phyloP scores from a whole-genome alignment of 2,888 invertebrate species.

The Nemotelus nigrinus region DNA sequence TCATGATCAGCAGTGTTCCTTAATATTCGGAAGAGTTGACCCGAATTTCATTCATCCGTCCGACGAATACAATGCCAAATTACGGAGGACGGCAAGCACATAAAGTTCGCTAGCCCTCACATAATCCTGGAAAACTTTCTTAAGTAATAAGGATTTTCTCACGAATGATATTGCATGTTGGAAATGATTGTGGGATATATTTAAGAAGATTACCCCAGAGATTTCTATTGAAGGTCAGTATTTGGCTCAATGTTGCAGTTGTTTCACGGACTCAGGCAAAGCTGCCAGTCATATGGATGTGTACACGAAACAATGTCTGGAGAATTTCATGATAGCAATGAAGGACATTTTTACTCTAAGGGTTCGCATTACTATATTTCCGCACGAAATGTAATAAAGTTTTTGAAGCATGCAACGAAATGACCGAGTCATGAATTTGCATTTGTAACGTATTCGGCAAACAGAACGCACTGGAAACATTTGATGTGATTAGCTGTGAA shows the following conservation, averaged over 20 bases:
- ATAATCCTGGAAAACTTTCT: neutral
- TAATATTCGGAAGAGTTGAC: neutral
- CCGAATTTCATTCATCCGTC: neutral
- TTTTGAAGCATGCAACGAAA: slow-evolving; percentile 13
- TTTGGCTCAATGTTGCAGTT: neutral
- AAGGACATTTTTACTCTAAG: slow-evolving; percentile 1
- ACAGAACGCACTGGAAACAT: too few species aligned
- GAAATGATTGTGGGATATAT: neutral
- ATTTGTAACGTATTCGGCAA: too few species aligned
- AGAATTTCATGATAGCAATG: neutral
- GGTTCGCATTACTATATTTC: neutral
- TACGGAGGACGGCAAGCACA: neutral
- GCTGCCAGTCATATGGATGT: neutral
- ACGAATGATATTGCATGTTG: neutral
- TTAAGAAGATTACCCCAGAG: neutral
- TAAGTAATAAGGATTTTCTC: neutral
- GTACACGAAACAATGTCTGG: neutral
- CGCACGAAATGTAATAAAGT: slow-evolving; percentile 17
- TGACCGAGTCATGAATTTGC: neutral
- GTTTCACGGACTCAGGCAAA: neutral
- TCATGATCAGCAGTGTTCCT: neutral
- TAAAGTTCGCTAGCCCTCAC: neutral
- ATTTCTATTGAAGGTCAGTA: neutral
- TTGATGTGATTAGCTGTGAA: too few species aligned
- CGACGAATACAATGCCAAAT: too few species aligned